These are phyloP conservation scores for Ormyrus thymus DNA, from an alignment of 2,888 invertebrate species.

Conservation along the genomic window DNA sequence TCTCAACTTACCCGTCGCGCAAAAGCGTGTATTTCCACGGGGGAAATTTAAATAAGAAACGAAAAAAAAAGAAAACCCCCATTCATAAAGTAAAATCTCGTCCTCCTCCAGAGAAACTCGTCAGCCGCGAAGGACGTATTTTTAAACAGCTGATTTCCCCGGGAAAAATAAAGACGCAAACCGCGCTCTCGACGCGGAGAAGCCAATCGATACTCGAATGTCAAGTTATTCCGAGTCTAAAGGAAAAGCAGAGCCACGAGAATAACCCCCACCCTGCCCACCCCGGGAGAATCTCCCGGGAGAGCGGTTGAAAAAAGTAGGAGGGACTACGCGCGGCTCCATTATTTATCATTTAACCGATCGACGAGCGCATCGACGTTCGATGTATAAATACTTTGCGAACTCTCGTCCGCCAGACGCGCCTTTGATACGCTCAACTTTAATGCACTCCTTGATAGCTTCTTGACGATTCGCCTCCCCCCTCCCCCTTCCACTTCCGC, in stretches of 20 bases:
- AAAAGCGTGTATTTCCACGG: no score
- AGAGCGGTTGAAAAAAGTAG: no score
- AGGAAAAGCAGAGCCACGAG: not conserved
- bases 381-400: not conserved
- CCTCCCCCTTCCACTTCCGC: no score
- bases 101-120: no score
- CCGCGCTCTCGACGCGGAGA: not conserved
- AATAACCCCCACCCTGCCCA: conserved; percentile 28
- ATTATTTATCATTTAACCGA: not conserved
- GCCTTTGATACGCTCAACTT: not conserved
- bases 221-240: conserved; percentile 31
- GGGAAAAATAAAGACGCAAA: not conserved
- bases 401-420: not conserved
- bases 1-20: no score
- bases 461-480: not conserved
- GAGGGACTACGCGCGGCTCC: not conserved
- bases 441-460: conserved; percentile 6
- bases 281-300: no score
- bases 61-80: no score
- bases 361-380: not conserved
- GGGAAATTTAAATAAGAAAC: no score
- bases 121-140: conserved; percentile 1
- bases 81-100: no score
- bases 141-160: conserved; percentile 22
- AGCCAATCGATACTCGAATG: conserved; percentile 40